Evolutionary conservation across 92 coral and sea anemone species (phyloP).

Genomic region (Virgularia gustaviana): DNA sequence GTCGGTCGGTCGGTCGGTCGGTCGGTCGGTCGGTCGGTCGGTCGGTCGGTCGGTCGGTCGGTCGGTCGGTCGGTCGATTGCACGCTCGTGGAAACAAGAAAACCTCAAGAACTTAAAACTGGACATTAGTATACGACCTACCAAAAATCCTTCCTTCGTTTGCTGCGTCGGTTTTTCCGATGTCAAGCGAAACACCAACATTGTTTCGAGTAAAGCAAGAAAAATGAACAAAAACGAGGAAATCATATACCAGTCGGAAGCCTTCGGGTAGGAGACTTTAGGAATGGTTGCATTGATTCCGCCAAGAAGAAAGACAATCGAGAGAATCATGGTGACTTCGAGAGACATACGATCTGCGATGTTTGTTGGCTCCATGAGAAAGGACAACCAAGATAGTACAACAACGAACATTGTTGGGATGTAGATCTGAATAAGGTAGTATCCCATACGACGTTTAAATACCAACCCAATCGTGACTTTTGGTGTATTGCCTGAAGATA

Average conservation of each 20-base stretch:
- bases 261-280: conserved; percentile 68
- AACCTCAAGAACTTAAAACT: background rate
- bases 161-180: background rate
- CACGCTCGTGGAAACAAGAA: background rate
- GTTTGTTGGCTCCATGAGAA: conserved; percentile 74
- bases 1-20: too few species aligned
- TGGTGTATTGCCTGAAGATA: conserved; percentile 40
- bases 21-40: too few species aligned
- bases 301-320: conserved; percentile 69
- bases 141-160: background rate
- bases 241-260: conserved; percentile 63
- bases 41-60: too few species aligned
- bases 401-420: conserved; percentile 68
- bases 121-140: background rate
- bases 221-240: conserved; percentile 64
- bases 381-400: conserved; percentile 60
- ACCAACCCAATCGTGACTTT: conserved; percentile 42
- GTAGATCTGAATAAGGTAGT: conserved; percentile 63
- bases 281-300: conserved; percentile 62
- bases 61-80: too few species aligned
- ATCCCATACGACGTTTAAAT: conserved; percentile 62
- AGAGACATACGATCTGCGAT: conserved; percentile 77
- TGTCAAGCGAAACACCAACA: conserved; percentile 51
- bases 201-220: conserved; percentile 61
- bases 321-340: conserved; percentile 67